Base-by-base conservation (phyloP, 2,797 vertebrate genomes). In the Melanotaenia boesemani region DNA sequence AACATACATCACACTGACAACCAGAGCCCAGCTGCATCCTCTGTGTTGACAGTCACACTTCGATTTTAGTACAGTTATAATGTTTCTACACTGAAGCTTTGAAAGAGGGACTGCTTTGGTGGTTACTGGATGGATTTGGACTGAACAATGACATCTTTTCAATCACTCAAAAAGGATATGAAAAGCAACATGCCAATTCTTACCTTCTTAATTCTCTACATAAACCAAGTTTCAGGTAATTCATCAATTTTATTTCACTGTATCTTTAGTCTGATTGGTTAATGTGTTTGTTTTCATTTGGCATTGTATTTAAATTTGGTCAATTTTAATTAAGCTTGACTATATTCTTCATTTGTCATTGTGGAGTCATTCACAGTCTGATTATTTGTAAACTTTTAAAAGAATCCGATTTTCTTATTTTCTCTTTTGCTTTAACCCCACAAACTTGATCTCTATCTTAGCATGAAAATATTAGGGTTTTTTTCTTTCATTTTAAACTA, bases 201-300 rank as follows among this genome's bases (percentile, higher is more conserved):
- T 28, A 0, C 88, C 50, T 7, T 89, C 12, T 16, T 92, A 36
- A 63, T 89, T 7, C 15, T 86, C 63, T 71, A 22, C 7, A 30
- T 81, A 6, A 70, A 6, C 60, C 48, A 24, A 58, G 63, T 72
- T 20, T 76, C 92, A 92, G 94, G 95, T 95, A 94, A 86, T 57
- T 80, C 60, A 37, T 10, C 48, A 30, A 15, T 24, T 71, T 74
- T 63, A 48, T 44, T 28, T 20, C 18, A 32, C 1, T 16, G 4
- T 37, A 0, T 28, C 4, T 16, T 6, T 0, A 63, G 32, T 77
- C 0, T 57, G 13, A 28, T 37, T 28, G 1, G 63, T 2, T 20
- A 22, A 26, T 32, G 28, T 20, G 18, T 60, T 2, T 13, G 2
- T 72, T 63, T 59, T 1, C 22, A 13, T 50, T 26, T 26, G 26